Base-by-base conservation (phyloP, 1,140 invertebrate species). In the Atta cephalotes region DNA sequence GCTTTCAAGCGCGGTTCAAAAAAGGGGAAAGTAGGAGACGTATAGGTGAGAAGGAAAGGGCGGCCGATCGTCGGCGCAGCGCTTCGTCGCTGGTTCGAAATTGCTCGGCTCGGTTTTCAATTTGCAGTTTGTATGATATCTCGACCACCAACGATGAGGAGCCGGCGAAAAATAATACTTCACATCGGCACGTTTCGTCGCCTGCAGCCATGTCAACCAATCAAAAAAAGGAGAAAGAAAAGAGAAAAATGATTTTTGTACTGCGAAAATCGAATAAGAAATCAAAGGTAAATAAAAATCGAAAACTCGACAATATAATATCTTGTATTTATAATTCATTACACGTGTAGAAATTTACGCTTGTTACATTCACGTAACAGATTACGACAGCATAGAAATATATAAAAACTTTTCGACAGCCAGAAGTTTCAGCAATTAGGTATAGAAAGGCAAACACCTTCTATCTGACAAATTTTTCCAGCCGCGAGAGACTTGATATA, bases 91-190 rank as follows among this genome's bases (percentile, higher is more conserved):
- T 39, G 68, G 62, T 53, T 86, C 82, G 80, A 89, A 88, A 92
- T 91, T 91, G 88, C 86, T 79, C 74, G 84, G 84, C 87, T 89
- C 65, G 81, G 71, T 91, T 92, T 89, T 89, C 89, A 92, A 92
- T 92, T 92, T 90, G 70, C 89, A 88, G 88, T 82, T 86, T 82
- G 78, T 80, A 88, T 71, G 77, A 62, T 63, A 53, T 62, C 62
- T 63, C 31, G 49, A 56, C 39, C 65, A 31, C 21, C 63, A n/a
- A 45, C 53, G 60, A 68, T 21, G 77, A 65, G 51, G 45, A 49
- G 28, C 51, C 82, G 77, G 12, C 74, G 49, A 80, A 91, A 89
- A 89, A 89, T 91, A 91, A 91, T 91, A 91, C 85, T 87, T 58
- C 28, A 53, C 25, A 16, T 62, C 21, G 35, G 28, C 77, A 74